Conservation (phyloP, 30 jellyfish, hydroid and myxozoan species). For the Cassiopea andromeda region DNA sequence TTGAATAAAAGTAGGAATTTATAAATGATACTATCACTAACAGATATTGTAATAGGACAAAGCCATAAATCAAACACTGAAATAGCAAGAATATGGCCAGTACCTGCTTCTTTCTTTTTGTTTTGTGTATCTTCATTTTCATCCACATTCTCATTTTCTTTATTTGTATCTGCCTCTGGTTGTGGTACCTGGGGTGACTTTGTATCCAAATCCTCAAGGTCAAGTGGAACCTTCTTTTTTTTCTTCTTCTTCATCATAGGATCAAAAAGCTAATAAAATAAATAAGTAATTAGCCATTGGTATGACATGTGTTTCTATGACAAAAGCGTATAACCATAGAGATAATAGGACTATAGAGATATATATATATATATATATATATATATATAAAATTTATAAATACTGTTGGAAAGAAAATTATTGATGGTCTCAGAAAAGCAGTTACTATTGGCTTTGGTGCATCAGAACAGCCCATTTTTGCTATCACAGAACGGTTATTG, state of each 20-base stretch:
- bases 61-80: background rate
- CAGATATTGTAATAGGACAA: no score
- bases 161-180: constrained; percentile 60
- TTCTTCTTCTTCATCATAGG: constrained; percentile 97
- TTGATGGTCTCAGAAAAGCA: no score
- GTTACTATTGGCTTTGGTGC: no score
- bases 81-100: background rate
- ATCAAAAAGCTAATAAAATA: constrained; percentile 70
- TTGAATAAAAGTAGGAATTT: no score
- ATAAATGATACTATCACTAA: no score
- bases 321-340: no score
- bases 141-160: constrained; percentile 44
- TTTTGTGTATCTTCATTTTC: constrained; percentile 51
- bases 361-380: no score
- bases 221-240: constrained; percentile 92
- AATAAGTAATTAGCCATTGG: background rate
- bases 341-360: no score
- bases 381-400: no score
- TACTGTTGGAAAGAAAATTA: no score
- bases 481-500: no score
- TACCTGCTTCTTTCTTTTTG: constrained; percentile 59
- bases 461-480: no score
- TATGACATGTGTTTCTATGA: background rate
- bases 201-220: constrained; percentile 83
- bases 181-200: constrained; percentile 64